Conservation (phyloP, 2,113 vertebrate genomes). For the Ceuthmochares aereus region DNA sequence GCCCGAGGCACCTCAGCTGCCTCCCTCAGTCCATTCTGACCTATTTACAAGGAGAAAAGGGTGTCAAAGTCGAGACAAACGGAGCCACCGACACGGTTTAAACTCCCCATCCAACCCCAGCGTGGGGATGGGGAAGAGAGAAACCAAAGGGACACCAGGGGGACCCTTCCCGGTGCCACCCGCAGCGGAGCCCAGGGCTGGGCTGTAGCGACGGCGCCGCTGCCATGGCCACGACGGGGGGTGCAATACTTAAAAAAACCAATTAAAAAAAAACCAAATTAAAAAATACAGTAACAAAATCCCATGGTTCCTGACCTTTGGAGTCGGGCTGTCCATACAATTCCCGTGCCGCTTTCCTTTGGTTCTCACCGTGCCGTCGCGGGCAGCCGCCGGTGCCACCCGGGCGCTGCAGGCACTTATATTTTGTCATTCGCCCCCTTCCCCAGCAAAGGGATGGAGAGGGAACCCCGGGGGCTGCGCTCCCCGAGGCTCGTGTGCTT, state of each 20-base stretch:
- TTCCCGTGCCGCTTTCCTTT: neutral
- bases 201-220: neutral
- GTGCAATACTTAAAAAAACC: neutral
- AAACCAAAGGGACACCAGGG: neutral
- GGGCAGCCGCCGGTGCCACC: neutral
- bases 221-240: neutral
- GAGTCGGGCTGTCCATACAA: neutral
- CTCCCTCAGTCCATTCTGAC: neutral
- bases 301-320: neutral
- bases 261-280: too few species aligned
- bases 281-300: neutral
- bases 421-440: neutral
- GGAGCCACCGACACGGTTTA: neutral
- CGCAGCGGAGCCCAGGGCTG: neutral
- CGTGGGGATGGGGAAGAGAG: neutral
- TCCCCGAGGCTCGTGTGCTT: neutral
- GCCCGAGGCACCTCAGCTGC: neutral
- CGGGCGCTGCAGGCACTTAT: neutral
- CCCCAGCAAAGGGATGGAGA: neutral
- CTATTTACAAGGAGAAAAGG: constrained; percentile 51
- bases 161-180: neutral
- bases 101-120: neutral
- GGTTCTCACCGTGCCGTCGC: neutral
- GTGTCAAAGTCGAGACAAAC: neutral
- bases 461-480: neutral